Base-by-base conservation (phyloP, 2,797 vertebrate genomes). In the Channa striata region DNA sequence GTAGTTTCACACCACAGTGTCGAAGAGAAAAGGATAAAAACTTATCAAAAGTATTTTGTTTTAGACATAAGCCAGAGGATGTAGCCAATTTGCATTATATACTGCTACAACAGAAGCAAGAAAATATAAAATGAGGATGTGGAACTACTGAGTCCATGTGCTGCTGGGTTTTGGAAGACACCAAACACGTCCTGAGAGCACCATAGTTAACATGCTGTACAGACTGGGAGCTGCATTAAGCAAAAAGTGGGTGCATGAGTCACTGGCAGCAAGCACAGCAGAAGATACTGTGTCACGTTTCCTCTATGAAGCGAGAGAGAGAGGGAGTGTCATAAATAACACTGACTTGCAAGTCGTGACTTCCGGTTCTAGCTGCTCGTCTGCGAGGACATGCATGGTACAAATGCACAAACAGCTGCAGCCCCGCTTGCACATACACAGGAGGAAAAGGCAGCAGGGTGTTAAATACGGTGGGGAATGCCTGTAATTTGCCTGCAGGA, bases 211-310 rank as follows among this genome's bases (percentile, higher is more conserved):
- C 84, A 87, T 81, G 87, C 73, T 81, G 80, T 59, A 70, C 74
- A 69, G 79, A 74, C 84, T 44, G 49, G 62, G 74, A 76, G 69
- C 83, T 80, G 86, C 82, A 81, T 83, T 70, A 78, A 83, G 77
- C 77, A 72, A 84, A 83, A 91, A 87, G 83, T 73, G 88, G 82
- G 76, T 39, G 69, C 52, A 76, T 91, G 92, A 92, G 81, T 92
- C 90, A 92, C 68, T 16, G 48, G 49, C 61, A 63, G 80, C 69
- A 70, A 83, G 71, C 58, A 83, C 78, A 87, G 83, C 87, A 86
- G 78, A 88, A 87, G 83, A 89, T 78, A 87, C 81, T 71, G 80
- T 88, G 90, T 87, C 85, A 91, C 72, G 80, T 91, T 91, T 92
- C 73, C 69, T 81, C 79, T 63, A 30, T n/a, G 30, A 80, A 77